phyloP scores from a whole-genome alignment of 1,140 invertebrate genomes.

The Microplitis demolitor region DNA sequence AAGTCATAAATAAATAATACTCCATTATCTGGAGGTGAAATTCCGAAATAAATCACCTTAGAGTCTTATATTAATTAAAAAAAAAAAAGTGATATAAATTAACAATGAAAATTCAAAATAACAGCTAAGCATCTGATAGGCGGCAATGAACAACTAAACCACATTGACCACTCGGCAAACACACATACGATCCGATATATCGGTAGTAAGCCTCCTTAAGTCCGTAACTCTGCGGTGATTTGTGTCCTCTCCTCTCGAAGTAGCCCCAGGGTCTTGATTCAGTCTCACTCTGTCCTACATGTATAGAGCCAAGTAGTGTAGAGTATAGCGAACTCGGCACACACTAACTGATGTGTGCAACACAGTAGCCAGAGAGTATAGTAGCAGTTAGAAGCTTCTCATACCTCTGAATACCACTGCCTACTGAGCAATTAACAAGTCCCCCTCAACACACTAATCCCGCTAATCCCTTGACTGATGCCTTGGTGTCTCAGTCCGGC shows the following conservation, averaged over 20 bases:
- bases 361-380: conserved; percentile 4
- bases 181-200: too few relatives aligned
- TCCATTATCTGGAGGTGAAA: too few relatives aligned
- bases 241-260: conserved; percentile 38
- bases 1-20: too few relatives aligned
- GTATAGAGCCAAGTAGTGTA: neutral
- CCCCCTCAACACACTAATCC: conserved; percentile 51
- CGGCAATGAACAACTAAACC: too few relatives aligned
- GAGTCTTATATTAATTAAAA: too few relatives aligned
- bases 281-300: neutral
- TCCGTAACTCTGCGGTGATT: conserved; percentile 53
- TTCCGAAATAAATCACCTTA: too few relatives aligned
- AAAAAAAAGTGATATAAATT: too few relatives aligned
- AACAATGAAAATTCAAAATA: too few relatives aligned
- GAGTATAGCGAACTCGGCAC: neutral
- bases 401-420: conserved; percentile 28
- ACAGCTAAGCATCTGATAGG: too few relatives aligned
- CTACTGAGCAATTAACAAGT: conserved; percentile 55
- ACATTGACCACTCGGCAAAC: too few relatives aligned
- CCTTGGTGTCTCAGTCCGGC: conserved; percentile 26
- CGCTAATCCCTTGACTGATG: conserved; percentile 57
- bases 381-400: neutral
- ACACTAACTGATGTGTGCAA: conserved; percentile 20
- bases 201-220: conserved; percentile 53
- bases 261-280: conserved; percentile 25